These are phyloP conservation scores for Sebastes itinus DNA, from an alignment of 2,797 vertebrate genomes.

Conservation along the genomic window DNA sequence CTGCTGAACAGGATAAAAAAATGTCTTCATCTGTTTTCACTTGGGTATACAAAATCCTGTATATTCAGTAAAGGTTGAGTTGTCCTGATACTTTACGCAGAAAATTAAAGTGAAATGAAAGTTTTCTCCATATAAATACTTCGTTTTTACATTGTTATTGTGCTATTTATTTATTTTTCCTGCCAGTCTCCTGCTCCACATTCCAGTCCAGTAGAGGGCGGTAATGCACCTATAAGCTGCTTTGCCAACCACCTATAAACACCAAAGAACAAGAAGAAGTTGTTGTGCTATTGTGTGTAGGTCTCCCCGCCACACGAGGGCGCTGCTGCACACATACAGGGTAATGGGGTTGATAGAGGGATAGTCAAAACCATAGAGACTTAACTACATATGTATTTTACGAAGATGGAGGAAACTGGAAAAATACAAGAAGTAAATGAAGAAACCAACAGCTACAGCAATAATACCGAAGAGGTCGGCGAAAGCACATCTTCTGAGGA, in stretches of 20 bases:
- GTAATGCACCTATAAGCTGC: too few relatives aligned
- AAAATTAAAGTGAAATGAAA: too few relatives aligned
- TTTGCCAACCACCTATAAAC: too few relatives aligned
- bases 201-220: too few relatives aligned
- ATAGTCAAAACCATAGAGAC: rapidly evolving
- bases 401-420: neutral
- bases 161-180: too few relatives aligned
- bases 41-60: neutral
- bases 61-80: neutral
- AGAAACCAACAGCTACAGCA: neutral
- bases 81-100: too few relatives aligned
- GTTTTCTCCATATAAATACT: too few relatives aligned
- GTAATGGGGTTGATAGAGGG: neutral
- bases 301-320: neutral
- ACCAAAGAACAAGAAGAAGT: too few relatives aligned
- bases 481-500: neutral
- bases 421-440: neutral
- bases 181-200: too few relatives aligned
- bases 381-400: too few relatives aligned
- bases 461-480: neutral
- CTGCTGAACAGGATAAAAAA: neutral
- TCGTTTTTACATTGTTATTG: too few relatives aligned
- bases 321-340: neutral
- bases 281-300: neutral
- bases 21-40: neutral